These are phyloP conservation scores for Urocyon cinereoargenteus DNA, from an alignment of 2,797 vertebrate genomes.

Conservation along the genomic window DNA sequence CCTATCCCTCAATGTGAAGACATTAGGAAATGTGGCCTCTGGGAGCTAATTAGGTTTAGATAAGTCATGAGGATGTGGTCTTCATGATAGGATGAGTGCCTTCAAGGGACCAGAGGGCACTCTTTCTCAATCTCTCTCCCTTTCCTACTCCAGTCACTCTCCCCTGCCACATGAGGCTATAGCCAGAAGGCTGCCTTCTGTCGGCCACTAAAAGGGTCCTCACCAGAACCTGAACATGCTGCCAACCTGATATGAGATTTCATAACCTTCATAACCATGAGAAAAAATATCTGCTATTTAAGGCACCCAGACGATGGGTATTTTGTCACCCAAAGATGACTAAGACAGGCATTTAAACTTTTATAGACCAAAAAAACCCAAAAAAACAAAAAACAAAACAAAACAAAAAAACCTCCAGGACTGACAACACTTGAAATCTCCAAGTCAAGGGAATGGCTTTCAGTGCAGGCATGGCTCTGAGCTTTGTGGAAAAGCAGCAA, in stretches of 20 bases:
- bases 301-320: not conserved
- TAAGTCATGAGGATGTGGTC: not conserved
- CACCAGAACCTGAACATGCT: not conserved
- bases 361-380: slow-evolving; percentile 8
- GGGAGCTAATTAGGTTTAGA: not conserved
- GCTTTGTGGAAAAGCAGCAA: not conserved
- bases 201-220: not conserved
- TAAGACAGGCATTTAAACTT: slow-evolving; percentile 16
- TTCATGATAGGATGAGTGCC: not conserved
- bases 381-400: too few species aligned
- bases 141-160: not conserved
- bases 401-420: not conserved
- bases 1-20: not conserved
- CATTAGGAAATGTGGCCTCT: not conserved
- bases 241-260: not conserved
- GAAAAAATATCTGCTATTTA: not conserved
- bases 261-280: not conserved
- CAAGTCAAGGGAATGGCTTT: not conserved
- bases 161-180: not conserved
- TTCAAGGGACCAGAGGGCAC: not conserved
- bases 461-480: not conserved
- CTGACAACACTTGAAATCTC: not conserved
- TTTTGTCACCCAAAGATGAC: not conserved
- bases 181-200: not conserved
- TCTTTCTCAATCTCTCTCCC: not conserved